phyloP scores from a whole-genome alignment of 2,888 invertebrate species.

The Antitype chi region DNA sequence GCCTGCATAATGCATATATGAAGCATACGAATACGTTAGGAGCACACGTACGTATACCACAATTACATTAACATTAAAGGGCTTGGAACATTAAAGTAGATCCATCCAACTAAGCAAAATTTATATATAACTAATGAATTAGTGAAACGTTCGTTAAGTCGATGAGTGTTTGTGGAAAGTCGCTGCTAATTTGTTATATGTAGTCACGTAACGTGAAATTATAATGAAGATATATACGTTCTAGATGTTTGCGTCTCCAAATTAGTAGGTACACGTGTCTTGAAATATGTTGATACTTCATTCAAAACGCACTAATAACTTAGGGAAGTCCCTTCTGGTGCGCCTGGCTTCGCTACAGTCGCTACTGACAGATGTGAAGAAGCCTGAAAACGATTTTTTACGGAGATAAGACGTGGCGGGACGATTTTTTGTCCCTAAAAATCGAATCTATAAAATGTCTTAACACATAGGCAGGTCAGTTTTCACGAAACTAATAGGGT shows the following conservation, averaged over 20 bases:
- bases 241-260: background rate
- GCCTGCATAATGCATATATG: conserved; percentile 72
- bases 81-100: conserved; percentile 34
- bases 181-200: conserved; percentile 37
- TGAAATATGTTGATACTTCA: conserved; percentile 33
- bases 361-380: conserved; percentile 43
- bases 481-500: conserved; percentile 16
- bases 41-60: conserved; percentile 42
- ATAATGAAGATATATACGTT: conserved; percentile 18
- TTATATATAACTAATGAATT: conserved; percentile 47
- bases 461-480: conserved; percentile 13
- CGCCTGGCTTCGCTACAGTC: conserved; percentile 5
- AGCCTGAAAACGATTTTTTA: conserved; percentile 41
- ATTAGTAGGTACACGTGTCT: background rate
- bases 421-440: conserved; percentile 29
- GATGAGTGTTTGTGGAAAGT: conserved; percentile 27
- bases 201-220: conserved; percentile 29
- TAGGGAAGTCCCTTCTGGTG: conserved; percentile 33
- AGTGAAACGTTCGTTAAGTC: conserved; percentile 33
- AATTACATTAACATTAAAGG: conserved; percentile 55
- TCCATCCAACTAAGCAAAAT: conserved; percentile 25
- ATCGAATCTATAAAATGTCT: conserved; percentile 37
- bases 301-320: conserved; percentile 36
- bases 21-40: conserved; percentile 62
- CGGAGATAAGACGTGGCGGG: conserved; percentile 39